Conservation (phyloP, 2,797 vertebrate genomes). For the Enoplosus armatus region DNA sequence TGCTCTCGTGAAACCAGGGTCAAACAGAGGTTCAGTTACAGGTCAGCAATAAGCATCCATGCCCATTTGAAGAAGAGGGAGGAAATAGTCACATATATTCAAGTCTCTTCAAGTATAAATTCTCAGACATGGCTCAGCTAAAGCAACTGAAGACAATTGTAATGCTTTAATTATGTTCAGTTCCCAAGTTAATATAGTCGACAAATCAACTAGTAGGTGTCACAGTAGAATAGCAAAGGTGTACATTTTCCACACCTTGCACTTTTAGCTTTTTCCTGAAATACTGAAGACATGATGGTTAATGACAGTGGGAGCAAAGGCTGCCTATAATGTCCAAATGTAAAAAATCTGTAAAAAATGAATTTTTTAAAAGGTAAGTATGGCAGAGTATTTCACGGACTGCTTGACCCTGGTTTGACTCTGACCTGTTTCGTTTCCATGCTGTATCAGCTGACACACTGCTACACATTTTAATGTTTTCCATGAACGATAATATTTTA, state of each 20-base stretch:
- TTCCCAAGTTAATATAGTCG: neutral
- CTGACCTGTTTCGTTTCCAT: conserved; percentile 35
- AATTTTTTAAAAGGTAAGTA: conserved; percentile 24
- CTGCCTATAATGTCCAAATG: neutral
- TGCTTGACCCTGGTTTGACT: conserved; percentile 75
- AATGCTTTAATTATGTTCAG: neutral
- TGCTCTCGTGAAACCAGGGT: conserved; percentile 67
- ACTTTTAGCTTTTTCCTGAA: neutral
- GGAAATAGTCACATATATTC: too few relatives aligned
- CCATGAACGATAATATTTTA: neutral
- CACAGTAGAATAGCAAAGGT: neutral
- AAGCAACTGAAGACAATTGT: neutral
- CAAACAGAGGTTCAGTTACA: conserved; percentile 43
- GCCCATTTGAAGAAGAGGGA: neutral
- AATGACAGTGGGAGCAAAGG: neutral
- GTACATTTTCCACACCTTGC: neutral
- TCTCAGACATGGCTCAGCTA: neutral
- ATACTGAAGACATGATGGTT: neutral
- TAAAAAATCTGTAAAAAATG: neutral
- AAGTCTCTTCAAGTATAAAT: too few relatives aligned
- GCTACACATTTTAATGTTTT: conserved; percentile 17
- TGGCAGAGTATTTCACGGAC: conserved; percentile 11
- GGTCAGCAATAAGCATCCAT: neutral
- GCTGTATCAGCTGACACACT: conserved; percentile 35
- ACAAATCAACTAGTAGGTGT: neutral